Conservation (phyloP, 2,113 vertebrate genomes). For the Rhodinocichla rosea region DNA sequence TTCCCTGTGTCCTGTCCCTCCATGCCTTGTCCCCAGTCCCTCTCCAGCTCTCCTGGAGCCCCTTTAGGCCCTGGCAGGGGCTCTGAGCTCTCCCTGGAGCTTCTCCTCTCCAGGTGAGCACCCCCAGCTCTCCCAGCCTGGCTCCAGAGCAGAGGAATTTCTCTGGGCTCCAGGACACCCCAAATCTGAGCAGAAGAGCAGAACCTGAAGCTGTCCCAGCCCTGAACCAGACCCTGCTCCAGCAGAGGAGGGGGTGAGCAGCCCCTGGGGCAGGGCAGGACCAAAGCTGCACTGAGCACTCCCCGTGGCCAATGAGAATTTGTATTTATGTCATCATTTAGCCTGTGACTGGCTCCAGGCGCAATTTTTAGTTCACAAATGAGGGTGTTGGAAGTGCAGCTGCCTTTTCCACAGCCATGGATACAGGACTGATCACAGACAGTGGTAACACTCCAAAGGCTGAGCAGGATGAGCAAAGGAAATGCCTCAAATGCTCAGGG, state of each 20-base stretch:
- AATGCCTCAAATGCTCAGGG: background rate
- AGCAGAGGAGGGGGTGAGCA: background rate
- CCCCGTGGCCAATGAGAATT: rapidly evolving
- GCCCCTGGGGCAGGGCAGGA: background rate
- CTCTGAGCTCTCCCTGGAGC: background rate
- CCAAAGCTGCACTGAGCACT: background rate
- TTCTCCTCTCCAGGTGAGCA: background rate
- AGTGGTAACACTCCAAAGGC: background rate
- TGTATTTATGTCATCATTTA: background rate
- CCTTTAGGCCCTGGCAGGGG: background rate
- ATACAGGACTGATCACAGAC: background rate
- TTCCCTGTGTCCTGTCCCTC: background rate
- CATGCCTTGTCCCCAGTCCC: background rate
- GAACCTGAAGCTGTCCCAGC: background rate
- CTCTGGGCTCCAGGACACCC: background rate
- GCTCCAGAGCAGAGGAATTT: background rate
- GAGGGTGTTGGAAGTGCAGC: background rate
- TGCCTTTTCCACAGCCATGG: background rate
- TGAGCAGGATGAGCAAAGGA: background rate
- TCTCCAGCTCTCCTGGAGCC: background rate
- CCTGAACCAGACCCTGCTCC: rapidly evolving
- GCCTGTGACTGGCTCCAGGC: background rate
- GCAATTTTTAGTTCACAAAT: background rate
- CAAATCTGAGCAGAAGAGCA: background rate
- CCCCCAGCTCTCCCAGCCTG: background rate